Evolutionary conservation across 2,888 invertebrate genomes (phyloP), one percentile per base, ranked within the genome.

Genomic region (Heliconius hortense): DNA sequence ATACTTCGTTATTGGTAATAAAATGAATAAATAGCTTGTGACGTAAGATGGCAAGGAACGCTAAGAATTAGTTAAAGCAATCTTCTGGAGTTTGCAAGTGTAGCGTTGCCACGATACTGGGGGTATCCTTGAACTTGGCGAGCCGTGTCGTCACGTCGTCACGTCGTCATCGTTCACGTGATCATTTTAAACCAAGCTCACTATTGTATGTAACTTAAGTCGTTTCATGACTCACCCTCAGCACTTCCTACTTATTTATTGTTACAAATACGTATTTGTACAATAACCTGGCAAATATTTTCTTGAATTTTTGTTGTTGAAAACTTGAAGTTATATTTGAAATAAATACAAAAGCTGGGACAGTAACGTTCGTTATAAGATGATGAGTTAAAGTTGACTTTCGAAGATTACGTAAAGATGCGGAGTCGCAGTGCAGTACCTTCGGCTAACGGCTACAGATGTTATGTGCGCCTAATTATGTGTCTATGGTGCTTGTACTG

Each of bases 111-210:
- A 48, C 18, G 48, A 43, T 11, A 56, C 24, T 11, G 4, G 71
- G 56, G 31, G 31, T 74, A 74, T 76, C 80, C 80, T 80, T 81
- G 79, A 81, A 79, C 79, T 79, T 79, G 76, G 31, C 76, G 69
- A 69, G 72, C 60, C 68, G 70, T 74, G 76, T 76, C 53, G 74
- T n/a, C n/a, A n/a, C n/a, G n/a, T n/a, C n/a, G n/a, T n/a, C n/a
- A n/a, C n/a, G n/a, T 67, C 73, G 73, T 75, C 75, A 73, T 73
- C n/a, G 75, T 70, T 76, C 78, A 67, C 75, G 77, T 76, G 72
- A 75, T 76, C 56, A 74, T 74, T 77, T 72, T 73, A 74, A 63
- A 70, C 73, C 76, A 77, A 80, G 78, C 77, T 59, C 72, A 70
- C 64, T 48, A 28, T 63, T 63, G 63, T 69, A 63, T 56, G 26